Percentiles rank a stretch among this genome's conserved stretches.
phyloP scores from a whole-genome alignment of 2,113 vertebrate species.

The Rhineura floridana region DNA sequence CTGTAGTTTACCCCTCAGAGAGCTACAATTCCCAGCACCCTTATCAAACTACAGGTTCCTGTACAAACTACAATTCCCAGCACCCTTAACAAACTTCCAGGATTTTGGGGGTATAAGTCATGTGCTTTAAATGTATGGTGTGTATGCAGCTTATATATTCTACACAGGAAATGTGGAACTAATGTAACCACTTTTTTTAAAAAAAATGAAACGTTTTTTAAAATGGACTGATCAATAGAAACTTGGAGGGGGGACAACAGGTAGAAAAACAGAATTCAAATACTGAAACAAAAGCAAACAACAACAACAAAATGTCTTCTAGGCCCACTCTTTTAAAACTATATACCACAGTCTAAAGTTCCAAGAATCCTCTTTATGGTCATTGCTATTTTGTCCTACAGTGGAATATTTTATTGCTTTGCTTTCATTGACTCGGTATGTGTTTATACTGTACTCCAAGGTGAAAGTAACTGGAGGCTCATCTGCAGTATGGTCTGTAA shows the following conservation, averaged over 20 bases:
- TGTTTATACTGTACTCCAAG: neutral
- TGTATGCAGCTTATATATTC: neutral
- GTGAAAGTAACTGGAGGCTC: neutral
- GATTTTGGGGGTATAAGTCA: no score
- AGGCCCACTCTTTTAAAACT: neutral
- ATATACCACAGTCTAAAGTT: no score
- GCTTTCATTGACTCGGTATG: neutral
- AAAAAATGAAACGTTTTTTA: no score
- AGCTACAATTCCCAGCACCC: no score
- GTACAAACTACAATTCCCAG: no score
- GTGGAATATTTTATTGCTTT: neutral
- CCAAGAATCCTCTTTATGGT: neutral
- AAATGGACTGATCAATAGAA: neutral
- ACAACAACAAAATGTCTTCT: neutral
- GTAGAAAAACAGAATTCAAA: neutral
- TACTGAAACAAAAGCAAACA: neutral
- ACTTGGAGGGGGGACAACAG: no score
- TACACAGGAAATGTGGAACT: no score
- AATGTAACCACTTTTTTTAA: neutral
- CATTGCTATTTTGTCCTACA: neutral
- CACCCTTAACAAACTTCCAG: no score
- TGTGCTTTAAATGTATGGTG: no score
- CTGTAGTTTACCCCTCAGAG: no score
- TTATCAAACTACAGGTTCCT: no score
- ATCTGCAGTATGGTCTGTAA: neutral